Evolutionary conservation across 2,888 invertebrate genomes (phyloP), one percentile per base, ranked within the genome.

Genomic region (Tetanocera ferruginea): DNA sequence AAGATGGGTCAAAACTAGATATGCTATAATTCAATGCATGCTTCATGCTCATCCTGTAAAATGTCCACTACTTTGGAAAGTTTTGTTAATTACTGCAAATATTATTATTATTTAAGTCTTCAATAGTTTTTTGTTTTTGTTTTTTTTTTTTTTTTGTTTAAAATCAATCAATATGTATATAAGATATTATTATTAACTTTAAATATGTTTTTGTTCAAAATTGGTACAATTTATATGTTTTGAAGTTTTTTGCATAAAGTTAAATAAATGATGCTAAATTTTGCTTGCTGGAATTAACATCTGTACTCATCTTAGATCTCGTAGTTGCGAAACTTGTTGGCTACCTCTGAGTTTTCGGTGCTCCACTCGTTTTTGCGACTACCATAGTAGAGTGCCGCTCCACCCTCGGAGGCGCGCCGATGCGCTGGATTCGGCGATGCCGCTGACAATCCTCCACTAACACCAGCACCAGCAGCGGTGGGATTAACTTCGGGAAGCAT

Each of bases 241-340:
- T 19, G 14, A n/a, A 28, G 9, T 28, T 73, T 76, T 80, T 78
- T 76, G 62, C 49, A 80, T 74, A 28, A 69, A 52, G 25, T 77
- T 57, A 49, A 75, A 37, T 70, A 70, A 67, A 49, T 78, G 43
- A 77, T 52, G 57, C 52, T 67, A 11, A 62, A 37, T 19, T 49
- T 17, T 67, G 23, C n/a, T 66, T n/a, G 8, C 5, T 25, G 17
- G 37, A 4, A 4, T 43, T 19, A 43, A 64, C 11, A 60, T 1
- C 70, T 76, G 77, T 19, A 78, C 51, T 23, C 64, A 14, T 51
- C 72, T 95, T 96, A 97, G 88, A 97, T 96, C 91, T 97, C 96
- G 91, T 97, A 97, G 91, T 97, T 97, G 90, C 96, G 94, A 91
- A 96, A 96, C 90, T 96, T 96, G 90, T 92, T 94, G 90, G 95